phyloP scores from a whole-genome alignment of 2,888 invertebrate genomes.

The Plutella xylostella region DNA sequence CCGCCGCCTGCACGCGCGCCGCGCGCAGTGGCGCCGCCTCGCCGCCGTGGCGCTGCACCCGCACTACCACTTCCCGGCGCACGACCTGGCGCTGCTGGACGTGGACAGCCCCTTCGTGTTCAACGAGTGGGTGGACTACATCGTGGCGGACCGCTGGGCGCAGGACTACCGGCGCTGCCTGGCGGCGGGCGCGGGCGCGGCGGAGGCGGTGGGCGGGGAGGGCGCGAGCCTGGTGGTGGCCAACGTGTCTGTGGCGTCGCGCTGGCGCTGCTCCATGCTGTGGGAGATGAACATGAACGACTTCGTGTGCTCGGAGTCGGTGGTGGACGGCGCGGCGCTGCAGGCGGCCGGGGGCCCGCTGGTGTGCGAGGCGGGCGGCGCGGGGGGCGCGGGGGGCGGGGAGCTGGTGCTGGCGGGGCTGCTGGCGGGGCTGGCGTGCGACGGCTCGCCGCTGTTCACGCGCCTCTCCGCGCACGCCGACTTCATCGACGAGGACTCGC shows the following conservation, averaged over 20 bases:
- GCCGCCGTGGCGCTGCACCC: conserved; percentile 19
- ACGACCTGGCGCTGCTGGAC: conserved; percentile 37
- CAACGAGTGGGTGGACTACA: conserved; percentile 22
- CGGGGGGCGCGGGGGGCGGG: too few relatives aligned
- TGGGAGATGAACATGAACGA: conserved; percentile 43
- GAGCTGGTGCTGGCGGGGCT: too few relatives aligned
- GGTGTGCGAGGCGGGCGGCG: conserved; percentile 28
- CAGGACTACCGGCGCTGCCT: conserved; percentile 30
- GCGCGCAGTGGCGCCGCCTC: conserved; percentile 25
- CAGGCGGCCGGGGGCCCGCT: conserved; percentile 53
- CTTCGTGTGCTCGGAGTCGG: conserved; percentile 32
- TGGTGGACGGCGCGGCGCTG: conserved; percentile 34
- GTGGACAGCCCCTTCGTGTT: conserved; percentile 26
- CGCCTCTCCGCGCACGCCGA: conserved; percentile 25
- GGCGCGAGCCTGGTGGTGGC: conserved; percentile 28
- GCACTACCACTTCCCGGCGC: conserved; percentile 24
- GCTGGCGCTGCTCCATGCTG: conserved; percentile 26
- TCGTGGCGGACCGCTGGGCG: conserved; percentile 19
- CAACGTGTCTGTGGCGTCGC: conserved; percentile 25
- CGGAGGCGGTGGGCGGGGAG: conserved; percentile 14
- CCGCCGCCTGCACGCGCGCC: conserved; percentile 23
- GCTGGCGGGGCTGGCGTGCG: conserved; percentile 44
- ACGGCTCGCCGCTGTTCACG: conserved; percentile 32
- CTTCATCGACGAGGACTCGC: too few relatives aligned
- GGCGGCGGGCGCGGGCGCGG: conserved; percentile 36